Evolutionary conservation across 2,888 invertebrate genomes (phyloP).

Genomic region (Pseudeuparius sepicola): DNA sequence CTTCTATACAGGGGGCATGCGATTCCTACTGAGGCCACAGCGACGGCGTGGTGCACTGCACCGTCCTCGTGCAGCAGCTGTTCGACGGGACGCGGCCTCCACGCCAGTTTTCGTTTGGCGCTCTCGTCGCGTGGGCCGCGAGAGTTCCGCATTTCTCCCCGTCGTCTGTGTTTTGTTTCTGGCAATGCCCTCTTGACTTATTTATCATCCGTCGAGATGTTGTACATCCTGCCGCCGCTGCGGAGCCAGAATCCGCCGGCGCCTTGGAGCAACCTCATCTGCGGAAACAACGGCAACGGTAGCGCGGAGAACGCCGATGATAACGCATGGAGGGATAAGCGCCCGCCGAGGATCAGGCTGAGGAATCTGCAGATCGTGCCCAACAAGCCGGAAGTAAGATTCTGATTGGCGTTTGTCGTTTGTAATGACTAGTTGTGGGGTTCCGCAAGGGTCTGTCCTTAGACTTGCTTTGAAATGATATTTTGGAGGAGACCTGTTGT

Average conservation of each 20-base stretch:
- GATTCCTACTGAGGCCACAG: too few species aligned
- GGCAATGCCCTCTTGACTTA: conserved; percentile 5
- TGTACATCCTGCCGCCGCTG: conserved; percentile 44
- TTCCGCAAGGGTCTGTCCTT: too few species aligned
- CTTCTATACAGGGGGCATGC: too few species aligned
- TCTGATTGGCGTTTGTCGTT: too few species aligned
- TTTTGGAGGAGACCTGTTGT: too few species aligned
- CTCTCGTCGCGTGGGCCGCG: conserved; percentile 16
- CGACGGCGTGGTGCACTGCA: too few species aligned
- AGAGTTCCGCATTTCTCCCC: conserved; percentile 10
- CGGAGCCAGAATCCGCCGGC: conserved; percentile 41
- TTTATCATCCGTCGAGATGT: conserved; percentile 36
- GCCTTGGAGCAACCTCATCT: conserved; percentile 42
- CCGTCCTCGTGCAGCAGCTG: conserved; percentile 15
- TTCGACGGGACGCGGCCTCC: too few species aligned
- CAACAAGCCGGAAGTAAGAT: too few species aligned
- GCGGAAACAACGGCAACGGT: conserved; percentile 27
- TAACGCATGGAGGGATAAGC: conserved; percentile 14
- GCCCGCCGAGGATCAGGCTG: conserved; percentile 25
- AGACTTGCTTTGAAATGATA: too few species aligned
- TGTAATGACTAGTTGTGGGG: too few species aligned
- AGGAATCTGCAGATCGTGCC: conserved; percentile 24
- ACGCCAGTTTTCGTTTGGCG: conserved; percentile 23
- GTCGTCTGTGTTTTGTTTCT: too few species aligned
- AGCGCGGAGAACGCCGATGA: conserved; percentile 18